Percentiles rank a stretch among this genome's conserved stretches.
Evolutionary conservation across 2,888 invertebrate species (phyloP).

Genomic region (Pheosia gnoma): DNA sequence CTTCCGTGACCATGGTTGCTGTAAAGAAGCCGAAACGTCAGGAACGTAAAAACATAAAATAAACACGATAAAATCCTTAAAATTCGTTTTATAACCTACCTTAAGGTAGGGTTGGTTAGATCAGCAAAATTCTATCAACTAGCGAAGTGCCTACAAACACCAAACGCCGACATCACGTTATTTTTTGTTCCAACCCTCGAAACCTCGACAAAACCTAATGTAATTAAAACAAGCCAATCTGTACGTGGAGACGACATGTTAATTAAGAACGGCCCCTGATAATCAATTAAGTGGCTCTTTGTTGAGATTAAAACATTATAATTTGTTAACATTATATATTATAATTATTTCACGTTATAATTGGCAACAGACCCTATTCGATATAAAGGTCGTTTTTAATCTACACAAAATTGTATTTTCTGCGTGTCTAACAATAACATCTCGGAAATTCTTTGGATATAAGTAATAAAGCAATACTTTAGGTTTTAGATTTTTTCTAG

Average conservation of each 20-base stretch:
- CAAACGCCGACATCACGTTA: slow-evolving; percentile 3
- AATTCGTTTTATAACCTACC: not conserved
- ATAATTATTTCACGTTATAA: slow-evolving; percentile 36
- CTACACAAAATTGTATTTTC: too few species aligned
- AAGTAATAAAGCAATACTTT: too few species aligned
- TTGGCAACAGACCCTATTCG: slow-evolving; percentile 30
- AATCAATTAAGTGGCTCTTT: slow-evolving; percentile 53
- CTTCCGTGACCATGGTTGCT: too few species aligned
- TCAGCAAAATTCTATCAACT: not conserved
- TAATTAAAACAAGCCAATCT: slow-evolving; percentile 49
- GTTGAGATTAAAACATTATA: slow-evolving; percentile 37
- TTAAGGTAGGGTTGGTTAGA: not conserved
- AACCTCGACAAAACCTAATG: slow-evolving; percentile 22
- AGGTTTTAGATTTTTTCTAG: too few species aligned
- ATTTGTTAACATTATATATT: too few species aligned
- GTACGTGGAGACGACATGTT: slow-evolving; percentile 53
- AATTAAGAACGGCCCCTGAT: slow-evolving; percentile 48
- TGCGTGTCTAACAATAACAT: too few species aligned
- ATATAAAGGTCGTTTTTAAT: slow-evolving; percentile 8
- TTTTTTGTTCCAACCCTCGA: slow-evolving; percentile 17
- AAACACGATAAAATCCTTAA: too few species aligned
- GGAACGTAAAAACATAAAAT: too few species aligned
- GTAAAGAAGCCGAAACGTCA: too few species aligned
- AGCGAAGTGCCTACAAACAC: not conserved
- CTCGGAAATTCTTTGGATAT: too few species aligned